Conservation (phyloP, 2,113 vertebrate genomes). For the Engystomops pustulosus region DNA sequence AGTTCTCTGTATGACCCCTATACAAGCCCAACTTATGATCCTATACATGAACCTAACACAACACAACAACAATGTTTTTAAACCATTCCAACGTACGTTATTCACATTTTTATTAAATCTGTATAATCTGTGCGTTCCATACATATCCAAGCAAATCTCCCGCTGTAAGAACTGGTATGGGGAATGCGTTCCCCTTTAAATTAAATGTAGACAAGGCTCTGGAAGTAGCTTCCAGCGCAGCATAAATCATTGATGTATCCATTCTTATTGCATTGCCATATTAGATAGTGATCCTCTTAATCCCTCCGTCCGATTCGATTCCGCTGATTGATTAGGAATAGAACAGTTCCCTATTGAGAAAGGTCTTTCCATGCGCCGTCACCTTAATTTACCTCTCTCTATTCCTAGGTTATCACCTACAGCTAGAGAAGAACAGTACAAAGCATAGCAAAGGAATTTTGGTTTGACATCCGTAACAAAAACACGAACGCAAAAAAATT, state of each 20-base stretch:
- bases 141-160: neutral
- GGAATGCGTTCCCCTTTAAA: neutral
- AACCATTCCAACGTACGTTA: too few species aligned
- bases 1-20: too few species aligned
- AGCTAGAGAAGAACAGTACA: neutral
- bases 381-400: slow-evolving; percentile 17
- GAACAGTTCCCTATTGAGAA: slow-evolving; percentile 29
- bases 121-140: neutral
- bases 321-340: slow-evolving; percentile 18
- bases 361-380: neutral
- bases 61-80: too few species aligned
- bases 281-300: neutral
- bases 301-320: slow-evolving; percentile 1
- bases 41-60: too few species aligned
- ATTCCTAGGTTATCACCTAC: neutral
- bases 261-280: slow-evolving; percentile 7
- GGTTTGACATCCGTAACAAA: neutral
- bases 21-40: too few species aligned
- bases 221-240: neutral
- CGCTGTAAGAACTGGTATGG: neutral
- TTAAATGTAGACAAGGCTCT: neutral
- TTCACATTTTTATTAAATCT: too few species aligned
- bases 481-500: too few species aligned
- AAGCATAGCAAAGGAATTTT: neutral
- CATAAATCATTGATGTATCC: slow-evolving; percentile 17